Evolutionary conservation across 2,888 invertebrate genomes (phyloP), one percentile per base, ranked within the genome.

Genomic region (Scelioninae gen. 2): DNA sequence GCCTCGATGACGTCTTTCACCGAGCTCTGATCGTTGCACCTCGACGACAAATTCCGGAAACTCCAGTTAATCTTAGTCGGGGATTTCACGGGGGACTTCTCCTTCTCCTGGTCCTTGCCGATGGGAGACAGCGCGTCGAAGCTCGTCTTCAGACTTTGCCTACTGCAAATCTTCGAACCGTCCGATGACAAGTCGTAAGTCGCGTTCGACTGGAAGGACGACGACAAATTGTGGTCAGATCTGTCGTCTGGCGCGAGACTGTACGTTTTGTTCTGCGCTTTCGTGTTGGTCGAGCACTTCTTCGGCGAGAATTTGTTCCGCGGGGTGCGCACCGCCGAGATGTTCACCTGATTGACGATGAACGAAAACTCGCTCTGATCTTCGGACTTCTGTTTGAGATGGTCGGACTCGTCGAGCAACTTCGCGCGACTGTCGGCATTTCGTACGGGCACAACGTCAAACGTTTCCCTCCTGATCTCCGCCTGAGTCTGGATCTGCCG

Each of bases 1-100:
- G 83, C 83, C 58, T 83, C 82, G 2, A 83, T 70, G n/a, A 83
- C 78, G n/a, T 82, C 79, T 58, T 77, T 81, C 0, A 70, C 81
- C 15, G 79, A 78, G 4, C 77, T 77, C 45, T 73, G 73, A 64
- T 82, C 82, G 19, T 58, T 41, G 11, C 68, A 50, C 33, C 52
- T 75, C 9, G 33, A 19, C 7, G 73, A 37, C 5, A 18, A 33
- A 22, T 43, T 55, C 4, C 46, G 64, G 1, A 25, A 50, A 19
- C 19, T 41, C 11, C 16, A 31, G n/a, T 31, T 31, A 13, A 0
- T 2, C 33, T 53, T 35, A n/a, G 33, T n/a, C 4, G 41, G 11
- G 4, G 60, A 33, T 10, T 46, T 41, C 0, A 1, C 48, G n/a
- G 10, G 25, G 4, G 41, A 61, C 0, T 16, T 1, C 1, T 41